phyloP scores from a whole-genome alignment of 2,888 invertebrate genomes.

The Ophioninae sp. region DNA sequence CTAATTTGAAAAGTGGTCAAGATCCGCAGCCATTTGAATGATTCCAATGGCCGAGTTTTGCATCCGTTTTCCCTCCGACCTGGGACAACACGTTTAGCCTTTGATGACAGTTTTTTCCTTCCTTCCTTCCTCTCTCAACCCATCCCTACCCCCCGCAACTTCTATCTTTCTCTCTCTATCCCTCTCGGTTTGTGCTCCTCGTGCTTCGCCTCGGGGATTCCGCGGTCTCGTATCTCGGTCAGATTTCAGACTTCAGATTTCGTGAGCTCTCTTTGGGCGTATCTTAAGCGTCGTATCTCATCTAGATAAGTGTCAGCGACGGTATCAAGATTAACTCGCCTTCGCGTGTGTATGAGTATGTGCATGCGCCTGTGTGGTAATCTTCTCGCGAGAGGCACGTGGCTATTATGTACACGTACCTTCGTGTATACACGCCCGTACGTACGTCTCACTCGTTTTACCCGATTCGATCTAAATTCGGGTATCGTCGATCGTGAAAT shows the following conservation, averaged over 20 bases:
- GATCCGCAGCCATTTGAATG: slow-evolving; percentile 19
- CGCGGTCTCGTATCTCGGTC: slow-evolving; percentile 72
- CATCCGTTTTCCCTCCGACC: slow-evolving; percentile 67
- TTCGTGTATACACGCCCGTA: slow-evolving; percentile 14
- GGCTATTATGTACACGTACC: slow-evolving; percentile 55
- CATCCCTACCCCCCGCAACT: background rate
- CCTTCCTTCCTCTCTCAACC: slow-evolving; percentile 7
- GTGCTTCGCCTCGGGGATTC: slow-evolving; percentile 53
- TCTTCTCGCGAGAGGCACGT: slow-evolving; percentile 73
- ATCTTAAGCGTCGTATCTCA: slow-evolving; percentile 80
- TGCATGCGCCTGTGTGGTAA: slow-evolving; percentile 68
- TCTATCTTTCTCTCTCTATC: slow-evolving; percentile 1
- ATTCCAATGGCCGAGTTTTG: slow-evolving; percentile 48
- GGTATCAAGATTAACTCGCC: slow-evolving; percentile 77
- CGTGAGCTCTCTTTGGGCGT: slow-evolving; percentile 69
- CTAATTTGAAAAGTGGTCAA: slow-evolving; percentile 23
- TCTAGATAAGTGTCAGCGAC: slow-evolving; percentile 76
- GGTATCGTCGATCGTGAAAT: slow-evolving; percentile 69
- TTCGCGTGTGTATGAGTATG: slow-evolving; percentile 50
- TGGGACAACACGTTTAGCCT: slow-evolving; percentile 72
- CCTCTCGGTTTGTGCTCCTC: background rate
- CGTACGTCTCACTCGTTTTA: slow-evolving; percentile 63
- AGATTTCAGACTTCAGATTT: slow-evolving; percentile 77
- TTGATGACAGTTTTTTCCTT: slow-evolving; percentile 26
- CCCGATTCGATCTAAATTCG: slow-evolving; percentile 77